Conservation (phyloP, 2,888 invertebrate species). For the Ennomos erosarius region DNA sequence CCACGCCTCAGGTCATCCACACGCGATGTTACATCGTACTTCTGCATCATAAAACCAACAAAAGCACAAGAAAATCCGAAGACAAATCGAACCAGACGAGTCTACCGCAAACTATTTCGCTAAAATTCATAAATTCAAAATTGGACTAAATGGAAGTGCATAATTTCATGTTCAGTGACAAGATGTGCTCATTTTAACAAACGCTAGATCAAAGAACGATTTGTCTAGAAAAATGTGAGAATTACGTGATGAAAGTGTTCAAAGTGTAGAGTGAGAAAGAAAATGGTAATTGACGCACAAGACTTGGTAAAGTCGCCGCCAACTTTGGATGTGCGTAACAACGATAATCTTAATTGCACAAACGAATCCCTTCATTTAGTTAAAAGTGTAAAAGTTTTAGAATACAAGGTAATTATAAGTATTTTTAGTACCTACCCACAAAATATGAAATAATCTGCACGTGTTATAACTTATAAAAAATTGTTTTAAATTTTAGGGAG, state of each 20-base stretch:
- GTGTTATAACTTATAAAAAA: no score
- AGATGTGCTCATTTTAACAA: constrained; percentile 24
- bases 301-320: constrained; percentile 66
- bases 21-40: constrained; percentile 61
- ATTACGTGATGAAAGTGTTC: constrained; percentile 62
- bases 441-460: no score
- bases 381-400: constrained; percentile 66
- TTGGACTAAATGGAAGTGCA: constrained; percentile 36
- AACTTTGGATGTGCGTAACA: constrained; percentile 65
- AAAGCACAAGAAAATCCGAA: constrained; percentile 45
- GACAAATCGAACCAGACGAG: constrained; percentile 32
- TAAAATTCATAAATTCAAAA: constrained; percentile 16
- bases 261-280: constrained; percentile 64
- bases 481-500: constrained; percentile 66
- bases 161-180: constrained; percentile 16
- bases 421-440: no score
- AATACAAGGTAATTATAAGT: constrained; percentile 70
- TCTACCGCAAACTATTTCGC: constrained; percentile 20
- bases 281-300: constrained; percentile 83
- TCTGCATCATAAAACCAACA: constrained; percentile 42
- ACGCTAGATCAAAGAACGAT: constrained; percentile 39
- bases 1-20: constrained; percentile 74
- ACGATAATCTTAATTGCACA: constrained; percentile 59
- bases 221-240: constrained; percentile 49
- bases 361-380: constrained; percentile 64